Evolutionary conservation across 2,113 vertebrate species (phyloP).

Genomic region (Grus americana): DNA sequence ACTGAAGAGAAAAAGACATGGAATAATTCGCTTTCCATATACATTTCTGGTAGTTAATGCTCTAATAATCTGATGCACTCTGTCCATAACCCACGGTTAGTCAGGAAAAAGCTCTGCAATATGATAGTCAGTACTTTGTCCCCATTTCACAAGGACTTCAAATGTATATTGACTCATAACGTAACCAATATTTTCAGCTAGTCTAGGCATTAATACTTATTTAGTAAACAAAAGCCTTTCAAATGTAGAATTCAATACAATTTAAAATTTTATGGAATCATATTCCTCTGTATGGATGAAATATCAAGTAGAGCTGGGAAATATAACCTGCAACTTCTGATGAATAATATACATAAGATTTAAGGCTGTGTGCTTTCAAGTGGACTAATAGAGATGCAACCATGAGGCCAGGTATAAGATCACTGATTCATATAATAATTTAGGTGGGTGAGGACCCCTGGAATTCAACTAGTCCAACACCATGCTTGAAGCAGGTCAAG

Average conservation of each 20-base stretch:
- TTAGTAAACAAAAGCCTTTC: not conserved
- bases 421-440: not conserved
- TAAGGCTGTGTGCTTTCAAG: not conserved
- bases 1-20: not conserved
- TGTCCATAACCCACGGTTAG: not conserved
- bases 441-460: not conserved
- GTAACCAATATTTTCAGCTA: not conserved
- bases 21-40: not conserved
- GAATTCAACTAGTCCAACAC: not conserved
- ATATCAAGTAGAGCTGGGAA: not conserved
- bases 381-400: not conserved
- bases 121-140: not conserved
- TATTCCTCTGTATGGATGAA: not conserved
- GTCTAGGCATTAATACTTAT: not conserved
- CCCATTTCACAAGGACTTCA: not conserved
- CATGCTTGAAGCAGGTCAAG: not conserved
- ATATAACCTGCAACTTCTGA: not conserved
- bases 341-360: not conserved
- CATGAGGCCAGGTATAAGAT: not conserved
- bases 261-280: not conserved
- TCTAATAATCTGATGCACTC: not conserved
- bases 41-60: not conserved
- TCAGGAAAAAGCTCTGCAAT: not conserved
- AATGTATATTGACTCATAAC: not conserved
- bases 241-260: not conserved